Evolutionary conservation across 2,113 vertebrate genomes (phyloP).

Genomic region (Lycocorax pyrrhopterus): DNA sequence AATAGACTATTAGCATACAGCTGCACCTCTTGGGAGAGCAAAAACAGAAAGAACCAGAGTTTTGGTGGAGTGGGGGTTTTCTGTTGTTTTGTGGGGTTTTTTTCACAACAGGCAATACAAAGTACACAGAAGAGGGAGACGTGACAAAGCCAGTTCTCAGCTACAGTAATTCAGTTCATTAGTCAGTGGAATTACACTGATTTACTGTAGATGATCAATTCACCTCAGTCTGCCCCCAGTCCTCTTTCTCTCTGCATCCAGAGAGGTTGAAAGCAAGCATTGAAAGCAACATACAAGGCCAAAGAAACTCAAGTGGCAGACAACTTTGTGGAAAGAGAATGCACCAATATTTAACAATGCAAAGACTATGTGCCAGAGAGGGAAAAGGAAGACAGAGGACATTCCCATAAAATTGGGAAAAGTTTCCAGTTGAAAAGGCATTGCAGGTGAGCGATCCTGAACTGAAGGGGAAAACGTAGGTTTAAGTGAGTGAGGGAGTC

Average conservation of each 20-base stretch:
- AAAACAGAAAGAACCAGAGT: neutral
- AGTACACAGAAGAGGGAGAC: neutral
- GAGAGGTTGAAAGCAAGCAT: neutral
- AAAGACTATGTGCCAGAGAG: neutral
- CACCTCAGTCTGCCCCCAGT: neutral
- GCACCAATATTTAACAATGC: neutral
- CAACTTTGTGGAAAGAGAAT: neutral
- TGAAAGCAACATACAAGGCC: neutral
- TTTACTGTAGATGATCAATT: neutral
- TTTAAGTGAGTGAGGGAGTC: neutral
- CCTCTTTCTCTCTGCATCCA: neutral
- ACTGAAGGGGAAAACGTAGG: neutral
- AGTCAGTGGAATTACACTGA: neutral
- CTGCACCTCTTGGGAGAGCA: conserved; percentile 4
- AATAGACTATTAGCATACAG: conserved; percentile 53
- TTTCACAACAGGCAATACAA: neutral
- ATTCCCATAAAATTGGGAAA: neutral
- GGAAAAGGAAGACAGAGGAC: neutral
- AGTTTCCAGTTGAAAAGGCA: neutral
- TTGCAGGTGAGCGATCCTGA: neutral
- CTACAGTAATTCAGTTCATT: neutral
- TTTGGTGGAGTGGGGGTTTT: neutral
- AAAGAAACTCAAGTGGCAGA: neutral
- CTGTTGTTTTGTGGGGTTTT: neutral
- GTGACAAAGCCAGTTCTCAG: neutral